Conservation (phyloP, 2,888 invertebrate species). For the Clusia tigrina region DNA sequence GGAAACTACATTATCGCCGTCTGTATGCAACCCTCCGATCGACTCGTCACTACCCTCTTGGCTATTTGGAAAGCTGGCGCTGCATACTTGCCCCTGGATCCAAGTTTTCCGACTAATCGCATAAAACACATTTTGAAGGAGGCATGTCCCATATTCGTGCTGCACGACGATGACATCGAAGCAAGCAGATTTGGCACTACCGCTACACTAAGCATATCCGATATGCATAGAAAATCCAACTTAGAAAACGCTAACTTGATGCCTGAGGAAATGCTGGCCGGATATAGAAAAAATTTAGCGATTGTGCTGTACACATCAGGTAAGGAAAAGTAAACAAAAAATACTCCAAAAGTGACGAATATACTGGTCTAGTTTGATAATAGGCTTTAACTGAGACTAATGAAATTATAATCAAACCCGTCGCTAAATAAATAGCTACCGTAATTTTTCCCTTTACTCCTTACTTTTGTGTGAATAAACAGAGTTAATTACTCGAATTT, state of each 20-base stretch:
- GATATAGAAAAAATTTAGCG: conserved; percentile 50
- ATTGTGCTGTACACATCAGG: conserved; percentile 71
- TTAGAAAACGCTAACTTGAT: conserved; percentile 54
- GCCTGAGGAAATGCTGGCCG: conserved; percentile 61
- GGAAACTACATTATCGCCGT: conserved; percentile 80
- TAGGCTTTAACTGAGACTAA: too few relatives aligned
- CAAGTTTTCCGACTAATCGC: conserved; percentile 74
- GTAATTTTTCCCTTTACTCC: too few relatives aligned
- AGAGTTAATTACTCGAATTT: too few relatives aligned
- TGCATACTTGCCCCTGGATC: conserved; percentile 85
- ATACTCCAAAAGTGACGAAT: too few relatives aligned
- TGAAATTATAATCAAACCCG: too few relatives aligned
- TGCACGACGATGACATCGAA: conserved; percentile 70
- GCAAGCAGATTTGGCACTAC: conserved; percentile 49
- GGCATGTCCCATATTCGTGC: conserved; percentile 71
- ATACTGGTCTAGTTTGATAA: too few relatives aligned
- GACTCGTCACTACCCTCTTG: conserved; percentile 72
- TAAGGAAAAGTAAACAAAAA: too few relatives aligned
- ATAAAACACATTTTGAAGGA: conserved; percentile 80
- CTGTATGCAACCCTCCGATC: conserved; percentile 80
- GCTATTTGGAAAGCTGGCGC: conserved; percentile 84
- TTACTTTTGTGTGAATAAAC: too few relatives aligned
- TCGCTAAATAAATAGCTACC: too few relatives aligned
- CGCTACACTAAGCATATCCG: conserved; percentile 46
- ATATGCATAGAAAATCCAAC: conserved; percentile 52